Evolutionary conservation across 1,140 invertebrate genomes (phyloP).

Genomic region (Saccostrea cuccullata): DNA sequence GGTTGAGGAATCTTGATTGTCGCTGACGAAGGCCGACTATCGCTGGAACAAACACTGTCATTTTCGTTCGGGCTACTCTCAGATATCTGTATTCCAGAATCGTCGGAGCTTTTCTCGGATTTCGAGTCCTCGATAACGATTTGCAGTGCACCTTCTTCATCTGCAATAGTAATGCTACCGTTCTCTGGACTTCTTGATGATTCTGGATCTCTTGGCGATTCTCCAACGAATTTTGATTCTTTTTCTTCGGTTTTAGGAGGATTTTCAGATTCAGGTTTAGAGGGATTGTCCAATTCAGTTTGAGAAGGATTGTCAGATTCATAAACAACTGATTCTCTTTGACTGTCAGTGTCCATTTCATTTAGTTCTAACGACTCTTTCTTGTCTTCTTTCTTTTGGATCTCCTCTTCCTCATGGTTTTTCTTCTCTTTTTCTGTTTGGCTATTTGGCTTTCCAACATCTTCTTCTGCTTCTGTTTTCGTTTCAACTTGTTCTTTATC

Average conservation of each 20-base stretch:
- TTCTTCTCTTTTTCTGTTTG: neutral
- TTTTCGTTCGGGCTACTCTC: constrained; percentile 35
- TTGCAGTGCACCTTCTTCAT: constrained; percentile 2
- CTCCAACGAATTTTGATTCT: neutral
- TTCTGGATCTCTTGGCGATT: neutral
- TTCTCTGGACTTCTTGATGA: neutral
- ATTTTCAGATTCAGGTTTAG: neutral
- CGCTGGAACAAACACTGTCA: neutral
- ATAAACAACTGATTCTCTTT: neutral
- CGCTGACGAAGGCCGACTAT: neutral
- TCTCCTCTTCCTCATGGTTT: neutral
- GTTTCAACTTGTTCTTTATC: neutral
- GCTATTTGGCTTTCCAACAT: neutral
- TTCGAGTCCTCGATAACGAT: constrained; percentile 28
- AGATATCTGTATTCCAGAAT: constrained; percentile 20
- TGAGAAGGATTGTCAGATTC: neutral
- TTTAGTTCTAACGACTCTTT: neutral
- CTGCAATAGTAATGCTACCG: neutral
- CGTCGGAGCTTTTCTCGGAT: constrained; percentile 28
- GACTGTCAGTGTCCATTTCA: neutral
- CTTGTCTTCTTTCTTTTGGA: neutral
- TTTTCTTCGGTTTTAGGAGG: neutral
- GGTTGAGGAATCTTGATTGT: constrained; percentile 5
- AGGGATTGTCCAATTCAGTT: neutral
- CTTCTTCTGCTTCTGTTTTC: neutral